phyloP scores from a whole-genome alignment of 2,888 invertebrate species.

The Drosophila paranaensis region DNA sequence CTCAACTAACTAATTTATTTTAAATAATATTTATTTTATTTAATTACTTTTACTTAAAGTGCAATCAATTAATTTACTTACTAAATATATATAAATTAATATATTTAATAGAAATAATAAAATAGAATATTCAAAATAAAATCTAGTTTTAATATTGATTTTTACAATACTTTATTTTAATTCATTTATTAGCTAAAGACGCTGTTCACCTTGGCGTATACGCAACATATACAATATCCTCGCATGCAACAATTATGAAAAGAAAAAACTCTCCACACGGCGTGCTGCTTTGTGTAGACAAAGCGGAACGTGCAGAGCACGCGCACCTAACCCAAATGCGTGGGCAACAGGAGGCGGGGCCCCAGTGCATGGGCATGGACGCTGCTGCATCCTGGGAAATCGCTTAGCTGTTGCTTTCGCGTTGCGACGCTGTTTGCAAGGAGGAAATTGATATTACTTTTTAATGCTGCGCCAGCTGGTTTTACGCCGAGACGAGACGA shows the following conservation, averaged over 20 bases:
- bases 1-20: not conserved
- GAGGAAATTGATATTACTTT: constrained; percentile 81
- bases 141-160: too few relatives aligned
- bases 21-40: not conserved
- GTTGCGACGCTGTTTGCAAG: constrained; percentile 66
- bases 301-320: constrained; percentile 58
- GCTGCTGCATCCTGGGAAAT: constrained; percentile 78
- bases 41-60: not conserved
- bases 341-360: constrained; percentile 69
- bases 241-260: constrained; percentile 76
- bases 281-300: constrained; percentile 52
- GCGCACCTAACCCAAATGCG: constrained; percentile 71
- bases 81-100: not conserved
- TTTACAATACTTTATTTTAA: not conserved
- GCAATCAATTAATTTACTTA: not conserved
- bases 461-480: constrained; percentile 79
- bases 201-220: constrained; percentile 52
- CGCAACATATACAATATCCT: constrained; percentile 46
- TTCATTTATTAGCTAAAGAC: not conserved
- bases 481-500: constrained; percentile 26
- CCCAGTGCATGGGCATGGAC: constrained; percentile 29
- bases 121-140: too few relatives aligned
- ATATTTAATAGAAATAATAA: not conserved
- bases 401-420: constrained; percentile 78
- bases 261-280: constrained; percentile 69